Evolutionary conservation across 1,140 invertebrate species (phyloP).

Genomic region (Sycophaga agraensis): DNA sequence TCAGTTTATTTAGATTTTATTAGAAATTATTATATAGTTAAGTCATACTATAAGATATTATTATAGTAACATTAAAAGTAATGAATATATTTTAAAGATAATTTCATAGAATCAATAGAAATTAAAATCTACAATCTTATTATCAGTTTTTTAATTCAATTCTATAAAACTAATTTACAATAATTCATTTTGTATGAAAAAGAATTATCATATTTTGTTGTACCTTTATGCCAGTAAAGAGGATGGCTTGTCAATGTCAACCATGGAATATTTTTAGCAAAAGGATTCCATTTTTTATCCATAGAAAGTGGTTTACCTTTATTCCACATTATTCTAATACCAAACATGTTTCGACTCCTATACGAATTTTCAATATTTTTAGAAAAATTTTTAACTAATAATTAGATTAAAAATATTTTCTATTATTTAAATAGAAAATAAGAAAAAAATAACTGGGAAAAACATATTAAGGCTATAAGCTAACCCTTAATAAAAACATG

Average conservation of each 20-base stretch:
- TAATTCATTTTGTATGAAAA: not conserved
- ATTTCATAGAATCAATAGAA: not conserved
- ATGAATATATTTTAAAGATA: slow-evolving; percentile 14
- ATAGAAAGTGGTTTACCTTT: slow-evolving; percentile 67
- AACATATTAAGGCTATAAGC: no score
- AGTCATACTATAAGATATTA: no score
- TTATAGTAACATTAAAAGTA: not conserved
- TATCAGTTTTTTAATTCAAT: not conserved
- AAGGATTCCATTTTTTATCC: slow-evolving; percentile 83
- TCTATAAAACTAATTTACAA: not conserved
- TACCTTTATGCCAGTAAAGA: slow-evolving; percentile 77
- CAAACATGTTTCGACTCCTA: slow-evolving; percentile 70
- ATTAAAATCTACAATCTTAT: not conserved
- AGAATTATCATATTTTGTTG: slow-evolving; percentile 2
- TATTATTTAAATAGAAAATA: not conserved
- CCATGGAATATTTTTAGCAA: slow-evolving; percentile 76
- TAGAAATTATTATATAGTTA: no score
- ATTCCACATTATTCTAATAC: slow-evolving; percentile 77
- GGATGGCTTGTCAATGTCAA: slow-evolving; percentile 80
- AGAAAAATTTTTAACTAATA: not conserved
- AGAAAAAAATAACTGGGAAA: no score
- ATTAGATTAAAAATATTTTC: not conserved
- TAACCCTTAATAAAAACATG: no score
- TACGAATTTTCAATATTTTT: slow-evolving; percentile 16
- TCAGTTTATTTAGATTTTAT: no score